phyloP scores from a whole-genome alignment of 2,888 invertebrate genomes.

The Cantharis nigra region DNA sequence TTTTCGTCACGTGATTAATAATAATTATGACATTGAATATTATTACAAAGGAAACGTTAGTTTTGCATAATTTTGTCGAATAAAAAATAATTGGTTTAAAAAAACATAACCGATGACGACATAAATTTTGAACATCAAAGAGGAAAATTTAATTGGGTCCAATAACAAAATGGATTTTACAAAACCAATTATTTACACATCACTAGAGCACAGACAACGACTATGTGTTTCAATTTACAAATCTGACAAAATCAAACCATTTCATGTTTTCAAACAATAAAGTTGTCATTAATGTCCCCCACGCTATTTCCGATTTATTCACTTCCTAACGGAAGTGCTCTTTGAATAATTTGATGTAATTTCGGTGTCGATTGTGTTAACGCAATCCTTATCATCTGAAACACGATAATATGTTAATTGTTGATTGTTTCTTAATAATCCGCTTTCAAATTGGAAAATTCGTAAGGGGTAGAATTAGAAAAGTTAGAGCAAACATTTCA shows the following conservation, averaged over 20 bases:
- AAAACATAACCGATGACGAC: neutral
- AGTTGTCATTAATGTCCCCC: slow-evolving; percentile 40
- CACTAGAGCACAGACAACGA: slow-evolving; percentile 9
- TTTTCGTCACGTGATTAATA: neutral
- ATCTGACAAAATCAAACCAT: slow-evolving; percentile 37
- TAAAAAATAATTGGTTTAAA: neutral
- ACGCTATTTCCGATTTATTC: slow-evolving; percentile 45
- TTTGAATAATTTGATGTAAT: slow-evolving; percentile 24
- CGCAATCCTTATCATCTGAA: neutral
- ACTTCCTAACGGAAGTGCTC: slow-evolving; percentile 43
- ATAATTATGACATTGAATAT: neutral
- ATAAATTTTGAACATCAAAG: neutral
- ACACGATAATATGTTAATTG: neutral
- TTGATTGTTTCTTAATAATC: neutral
- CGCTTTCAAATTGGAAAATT: neutral
- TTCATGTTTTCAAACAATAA: slow-evolving; percentile 48
- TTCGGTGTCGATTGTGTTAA: neutral
- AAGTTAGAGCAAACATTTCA: neutral
- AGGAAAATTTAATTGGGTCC: neutral
- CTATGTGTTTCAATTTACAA: slow-evolving; percentile 10
- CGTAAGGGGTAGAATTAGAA: neutral
- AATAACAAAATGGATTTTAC: neutral
- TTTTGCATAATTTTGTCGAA: neutral
- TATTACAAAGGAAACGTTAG: neutral
- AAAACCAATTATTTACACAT: slow-evolving; percentile 1